Base-by-base conservation (phyloP, 2,113 vertebrate genomes). In the Oreochromis tanganicae region DNA sequence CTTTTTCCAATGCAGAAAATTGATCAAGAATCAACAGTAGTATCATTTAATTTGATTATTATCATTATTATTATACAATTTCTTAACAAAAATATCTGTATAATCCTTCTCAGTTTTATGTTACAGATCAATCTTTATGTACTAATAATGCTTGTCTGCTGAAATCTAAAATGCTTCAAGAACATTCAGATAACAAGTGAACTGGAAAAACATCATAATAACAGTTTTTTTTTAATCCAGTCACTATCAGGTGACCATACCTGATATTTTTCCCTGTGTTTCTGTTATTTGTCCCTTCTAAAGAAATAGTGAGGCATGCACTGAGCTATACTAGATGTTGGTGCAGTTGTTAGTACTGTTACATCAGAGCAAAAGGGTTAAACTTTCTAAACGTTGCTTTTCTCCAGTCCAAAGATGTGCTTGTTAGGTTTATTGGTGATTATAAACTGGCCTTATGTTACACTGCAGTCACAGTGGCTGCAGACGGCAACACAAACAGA, bases 321-420 rank as follows among this genome's bases (percentile, higher is more conserved):
- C 66, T 43, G 38, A 71, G 66, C n/a, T 43, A 71, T 43, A 9
- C 38, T 71, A 24, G n/a, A 71, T 14, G 5, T 24, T 1, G 12
- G 36, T 43, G 12, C 66, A 24, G 12, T 43, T 9, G n/a, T 43
- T 71, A 24, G 12, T 24, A 24, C 5, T 9, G n/a, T 71, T 24
- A 43, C 66, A 41, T 71, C n/a, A 43, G 38, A 0, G 3, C 38
- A 43, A 71, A 21, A 71, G 13, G n/a, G 1, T 41, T 0, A 0
- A 16, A 48, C 46, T 3, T 71, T 12, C 66, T 71, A 5, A 38
- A 41, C 0, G n/a, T 43, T 71, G 1, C 5, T 71, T 71, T 71
- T 43, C n/a, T 43, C 66, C n/a, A 0, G n/a, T 71, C 38, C 66
- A 71, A 71, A 71, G n/a, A 71, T 24, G 1, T 43, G 66, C 66